A percentile compares a stretch with the other conserved stretches of the same genome.
These are phyloP conservation scores for Cettia cetti DNA, from an alignment of 2,113 vertebrate species.

Conservation along the genomic window DNA sequence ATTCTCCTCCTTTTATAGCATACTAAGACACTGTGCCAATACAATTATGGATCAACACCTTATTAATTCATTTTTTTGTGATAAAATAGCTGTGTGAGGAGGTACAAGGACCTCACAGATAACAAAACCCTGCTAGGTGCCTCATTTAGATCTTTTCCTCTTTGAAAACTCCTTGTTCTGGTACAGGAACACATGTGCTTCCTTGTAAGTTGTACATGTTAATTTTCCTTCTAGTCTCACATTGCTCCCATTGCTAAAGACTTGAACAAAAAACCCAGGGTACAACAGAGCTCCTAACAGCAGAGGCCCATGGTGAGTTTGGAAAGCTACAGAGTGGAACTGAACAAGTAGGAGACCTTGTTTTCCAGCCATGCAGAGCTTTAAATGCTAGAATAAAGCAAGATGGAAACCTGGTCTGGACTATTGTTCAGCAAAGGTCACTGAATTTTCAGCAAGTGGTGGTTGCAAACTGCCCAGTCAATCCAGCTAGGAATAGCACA, in stretches of 20 bases:
- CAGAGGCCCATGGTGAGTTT: neutral
- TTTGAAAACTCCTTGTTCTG: neutral
- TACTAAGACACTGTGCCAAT: neutral
- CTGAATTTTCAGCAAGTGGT: neutral
- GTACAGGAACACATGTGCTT: neutral
- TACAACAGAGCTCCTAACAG: neutral
- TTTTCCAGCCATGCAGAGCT: neutral
- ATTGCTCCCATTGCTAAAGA: neutral
- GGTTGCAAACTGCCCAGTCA: neutral
- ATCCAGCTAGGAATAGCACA: neutral
- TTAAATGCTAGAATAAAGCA: neutral
- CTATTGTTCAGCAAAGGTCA: neutral
- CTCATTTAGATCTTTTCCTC: neutral
- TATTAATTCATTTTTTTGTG: neutral
- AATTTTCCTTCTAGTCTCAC: neutral
- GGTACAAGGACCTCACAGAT: neutral
- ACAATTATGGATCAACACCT: neutral
- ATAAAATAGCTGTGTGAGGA: neutral
- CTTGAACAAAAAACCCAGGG: neutral
- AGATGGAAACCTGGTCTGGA: neutral
- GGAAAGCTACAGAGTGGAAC: neutral
- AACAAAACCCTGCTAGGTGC: neutral
- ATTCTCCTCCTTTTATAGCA: neutral
- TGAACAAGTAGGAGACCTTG: neutral
- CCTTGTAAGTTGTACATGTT: neutral